A percentile compares a stretch with the other conserved stretches of the same genome.
Conservation (phyloP, 2,888 invertebrate genomes). For the Craniophora ligustri region DNA sequence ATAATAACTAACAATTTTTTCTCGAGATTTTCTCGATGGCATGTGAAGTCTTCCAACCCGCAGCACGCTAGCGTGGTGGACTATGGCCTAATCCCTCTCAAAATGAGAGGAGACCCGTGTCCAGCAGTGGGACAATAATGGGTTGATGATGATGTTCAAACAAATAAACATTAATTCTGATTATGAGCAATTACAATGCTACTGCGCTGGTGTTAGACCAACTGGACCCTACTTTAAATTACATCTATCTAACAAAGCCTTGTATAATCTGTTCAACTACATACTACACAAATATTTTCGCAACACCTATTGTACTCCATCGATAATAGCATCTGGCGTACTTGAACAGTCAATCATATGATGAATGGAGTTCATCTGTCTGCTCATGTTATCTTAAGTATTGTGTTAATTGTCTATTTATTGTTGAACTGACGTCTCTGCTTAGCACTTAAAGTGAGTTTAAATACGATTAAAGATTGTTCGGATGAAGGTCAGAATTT, state of each 20-base stretch:
- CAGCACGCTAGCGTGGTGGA: too few relatives aligned
- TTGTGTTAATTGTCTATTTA: constrained; percentile 32
- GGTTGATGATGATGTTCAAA: too few relatives aligned
- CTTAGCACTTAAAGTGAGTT: constrained; percentile 9
- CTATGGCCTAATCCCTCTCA: too few relatives aligned
- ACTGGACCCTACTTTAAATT: constrained; percentile 5
- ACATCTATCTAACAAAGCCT: background rate
- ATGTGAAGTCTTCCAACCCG: too few relatives aligned
- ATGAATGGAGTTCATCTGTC: constrained; percentile 36
- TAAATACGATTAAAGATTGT: constrained; percentile 20
- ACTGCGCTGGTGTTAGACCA: constrained; percentile 3
- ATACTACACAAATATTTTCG: constrained; percentile 26
- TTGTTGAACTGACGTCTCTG: constrained; percentile 14
- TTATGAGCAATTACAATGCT: too few relatives aligned
- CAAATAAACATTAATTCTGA: background rate
- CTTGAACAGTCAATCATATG: constrained; percentile 42
- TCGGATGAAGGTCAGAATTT: constrained; percentile 22
- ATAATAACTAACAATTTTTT: too few relatives aligned
- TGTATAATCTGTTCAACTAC: background rate
- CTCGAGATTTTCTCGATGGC: too few relatives aligned
- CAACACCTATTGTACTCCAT: constrained; percentile 17
- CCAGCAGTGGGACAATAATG: too few relatives aligned
- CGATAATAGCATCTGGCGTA: constrained; percentile 35
- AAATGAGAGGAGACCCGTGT: too few relatives aligned
- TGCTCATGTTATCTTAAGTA: constrained; percentile 29